phyloP scores from a whole-genome alignment of 35 echinoderm and acorn worm genomes.

The Nesometra sesokonis region DNA sequence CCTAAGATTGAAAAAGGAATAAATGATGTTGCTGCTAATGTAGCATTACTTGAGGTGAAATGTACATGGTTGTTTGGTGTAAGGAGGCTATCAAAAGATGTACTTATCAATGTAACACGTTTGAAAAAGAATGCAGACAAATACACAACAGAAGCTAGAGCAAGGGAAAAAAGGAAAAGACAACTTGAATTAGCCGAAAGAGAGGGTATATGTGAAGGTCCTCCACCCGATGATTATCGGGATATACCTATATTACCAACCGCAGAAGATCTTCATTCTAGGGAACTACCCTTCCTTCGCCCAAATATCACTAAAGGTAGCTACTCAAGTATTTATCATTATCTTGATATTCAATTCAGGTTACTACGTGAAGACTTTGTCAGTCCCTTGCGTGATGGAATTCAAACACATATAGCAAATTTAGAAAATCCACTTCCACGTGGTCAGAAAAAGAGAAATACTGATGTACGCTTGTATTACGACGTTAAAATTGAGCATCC shows the following conservation, averaged over 20 bases:
- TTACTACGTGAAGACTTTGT: conserved; percentile 68
- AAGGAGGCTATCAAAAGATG: background rate
- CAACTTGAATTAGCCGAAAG: background rate
- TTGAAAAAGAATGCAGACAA: background rate
- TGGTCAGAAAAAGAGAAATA: conserved; percentile 5
- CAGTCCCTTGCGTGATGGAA: conserved; percentile 52
- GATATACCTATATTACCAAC: conserved; percentile 41
- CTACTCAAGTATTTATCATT: conserved; percentile 40
- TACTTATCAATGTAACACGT: background rate
- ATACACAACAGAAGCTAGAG: background rate
- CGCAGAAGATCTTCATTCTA: conserved; percentile 24
- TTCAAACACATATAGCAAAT: conserved; percentile 25
- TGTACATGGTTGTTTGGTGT: background rate
- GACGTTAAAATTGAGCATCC: conserved; percentile 15
- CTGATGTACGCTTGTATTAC: conserved; percentile 44
- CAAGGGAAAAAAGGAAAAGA: background rate
- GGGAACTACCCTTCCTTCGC: conserved; percentile 37
- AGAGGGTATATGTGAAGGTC: background rate
- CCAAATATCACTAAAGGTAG: conserved; percentile 50
- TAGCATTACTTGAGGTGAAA: background rate
- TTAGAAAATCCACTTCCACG: background rate
- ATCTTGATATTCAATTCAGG: conserved; percentile 66
- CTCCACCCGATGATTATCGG: conserved; percentile 53
- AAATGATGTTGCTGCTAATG: background rate
- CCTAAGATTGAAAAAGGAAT: background rate